Percentiles rank a stretch among this genome's conserved stretches.
Evolutionary conservation across 2,797 vertebrate species (phyloP).

Genomic region (Scleropages formosus): DNA sequence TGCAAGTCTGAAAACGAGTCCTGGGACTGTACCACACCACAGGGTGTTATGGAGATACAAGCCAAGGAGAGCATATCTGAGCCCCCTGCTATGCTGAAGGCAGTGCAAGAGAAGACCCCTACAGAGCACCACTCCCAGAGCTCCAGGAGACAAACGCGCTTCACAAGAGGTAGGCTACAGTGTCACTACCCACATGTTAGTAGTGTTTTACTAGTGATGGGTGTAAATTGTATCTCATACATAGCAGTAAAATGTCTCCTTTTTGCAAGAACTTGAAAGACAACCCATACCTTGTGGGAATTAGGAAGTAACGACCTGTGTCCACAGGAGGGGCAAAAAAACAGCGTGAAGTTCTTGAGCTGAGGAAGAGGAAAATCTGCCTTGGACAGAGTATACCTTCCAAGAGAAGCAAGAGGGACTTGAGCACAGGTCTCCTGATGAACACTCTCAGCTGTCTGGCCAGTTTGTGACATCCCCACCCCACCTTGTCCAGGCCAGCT

Average conservation of each 20-base stretch:
- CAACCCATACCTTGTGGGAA: background rate
- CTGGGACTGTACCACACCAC: conserved; percentile 33
- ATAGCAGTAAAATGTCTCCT: background rate
- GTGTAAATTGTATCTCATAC: background rate
- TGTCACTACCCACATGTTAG: background rate
- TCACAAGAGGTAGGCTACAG: conserved; percentile 39
- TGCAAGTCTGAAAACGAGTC: conserved; percentile 39
- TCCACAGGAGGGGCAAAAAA: conserved; percentile 39
- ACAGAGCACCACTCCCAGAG: background rate
- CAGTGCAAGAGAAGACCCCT: background rate
- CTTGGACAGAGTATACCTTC: conserved; percentile 69
- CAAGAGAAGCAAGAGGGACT: conserved; percentile 77
- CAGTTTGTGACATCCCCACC: no score
- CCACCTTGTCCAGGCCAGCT: no score
- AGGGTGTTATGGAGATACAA: conserved; percentile 2
- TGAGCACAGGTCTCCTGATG: conserved; percentile 65
- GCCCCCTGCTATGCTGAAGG: conserved; percentile 7
- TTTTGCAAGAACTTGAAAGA: conserved; percentile 14
- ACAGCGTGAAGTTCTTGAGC: conserved; percentile 56
- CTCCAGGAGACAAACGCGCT: conserved; percentile 39
- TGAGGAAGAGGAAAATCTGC: conserved; percentile 75
- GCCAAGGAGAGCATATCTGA: conserved; percentile 1
- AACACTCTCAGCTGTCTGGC: no score
- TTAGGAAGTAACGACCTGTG: background rate
- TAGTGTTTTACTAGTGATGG: background rate